Conservation (phyloP, 2,797 vertebrate genomes). For the Sebastes nivosus region DNA sequence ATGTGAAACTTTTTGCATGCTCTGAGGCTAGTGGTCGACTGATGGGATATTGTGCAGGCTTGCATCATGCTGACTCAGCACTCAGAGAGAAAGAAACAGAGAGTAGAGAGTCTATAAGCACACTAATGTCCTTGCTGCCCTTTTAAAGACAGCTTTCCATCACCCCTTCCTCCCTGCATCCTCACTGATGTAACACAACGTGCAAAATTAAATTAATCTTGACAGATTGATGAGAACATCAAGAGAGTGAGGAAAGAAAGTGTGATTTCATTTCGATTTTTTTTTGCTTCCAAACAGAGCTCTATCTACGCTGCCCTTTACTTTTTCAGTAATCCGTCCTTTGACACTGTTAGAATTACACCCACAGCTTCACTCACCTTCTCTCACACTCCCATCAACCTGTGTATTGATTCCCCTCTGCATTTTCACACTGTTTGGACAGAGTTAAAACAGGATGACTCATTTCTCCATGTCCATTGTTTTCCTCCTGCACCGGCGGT, state of each 20-base stretch:
- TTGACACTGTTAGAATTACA: constrained; percentile 22
- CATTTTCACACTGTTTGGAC: constrained; percentile 44
- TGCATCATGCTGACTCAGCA: constrained; percentile 60
- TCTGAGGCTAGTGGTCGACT: background rate
- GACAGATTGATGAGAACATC: constrained; percentile 8
- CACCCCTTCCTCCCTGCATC: background rate
- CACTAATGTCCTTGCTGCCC: constrained; percentile 17
- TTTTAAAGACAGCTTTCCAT: constrained; percentile 7
- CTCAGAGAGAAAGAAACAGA: background rate
- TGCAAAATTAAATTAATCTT: background rate
- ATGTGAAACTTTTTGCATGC: background rate
- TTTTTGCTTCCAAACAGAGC: background rate
- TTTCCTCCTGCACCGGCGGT: constrained; percentile 24
- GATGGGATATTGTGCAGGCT: constrained; percentile 26
- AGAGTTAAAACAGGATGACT: constrained; percentile 59
- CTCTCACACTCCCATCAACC: constrained; percentile 41
- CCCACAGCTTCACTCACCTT: constrained; percentile 43
- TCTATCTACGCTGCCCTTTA: background rate
- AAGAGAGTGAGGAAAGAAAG: background rate
- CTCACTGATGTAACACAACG: background rate
- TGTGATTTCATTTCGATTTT: background rate
- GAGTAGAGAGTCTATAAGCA: background rate
- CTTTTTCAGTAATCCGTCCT: constrained; percentile 11
- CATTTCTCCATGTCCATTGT: constrained; percentile 47
- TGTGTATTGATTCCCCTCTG: constrained; percentile 47